phyloP scores from a whole-genome alignment of 2,113 vertebrate genomes.

The Hucho hucho region DNA sequence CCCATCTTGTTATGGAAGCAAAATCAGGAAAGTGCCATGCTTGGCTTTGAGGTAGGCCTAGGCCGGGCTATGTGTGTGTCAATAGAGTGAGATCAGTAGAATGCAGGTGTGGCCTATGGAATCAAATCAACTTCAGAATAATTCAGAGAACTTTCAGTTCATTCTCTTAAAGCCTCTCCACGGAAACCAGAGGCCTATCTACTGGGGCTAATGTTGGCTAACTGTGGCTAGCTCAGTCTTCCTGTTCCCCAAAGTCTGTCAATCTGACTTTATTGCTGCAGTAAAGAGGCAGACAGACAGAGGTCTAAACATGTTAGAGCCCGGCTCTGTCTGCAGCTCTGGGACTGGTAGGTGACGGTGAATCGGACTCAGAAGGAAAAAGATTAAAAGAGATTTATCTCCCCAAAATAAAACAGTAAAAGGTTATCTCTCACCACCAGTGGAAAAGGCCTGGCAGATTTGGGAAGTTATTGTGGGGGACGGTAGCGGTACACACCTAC shows the following conservation, averaged over 20 bases:
- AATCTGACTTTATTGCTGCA: slow-evolving; percentile 36
- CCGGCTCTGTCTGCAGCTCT: neutral
- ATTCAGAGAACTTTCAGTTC: neutral
- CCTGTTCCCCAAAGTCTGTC: too few species aligned
- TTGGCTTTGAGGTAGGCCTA: too few species aligned
- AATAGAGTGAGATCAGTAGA: too few species aligned
- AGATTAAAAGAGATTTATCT: neutral
- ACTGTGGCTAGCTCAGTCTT: neutral
- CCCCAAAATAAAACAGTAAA: slow-evolving; percentile 42
- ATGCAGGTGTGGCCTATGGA: neutral
- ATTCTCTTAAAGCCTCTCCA: neutral
- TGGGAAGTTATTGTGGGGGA: slow-evolving; percentile 32
- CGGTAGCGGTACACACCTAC: neutral
- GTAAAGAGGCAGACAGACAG: slow-evolving; percentile 37
- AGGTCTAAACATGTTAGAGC: slow-evolving; percentile 20
- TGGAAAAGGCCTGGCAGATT: slow-evolving; percentile 31
- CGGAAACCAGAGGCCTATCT: neutral
- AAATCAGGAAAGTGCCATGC: too few species aligned
- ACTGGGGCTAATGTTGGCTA: neutral
- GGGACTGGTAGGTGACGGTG: neutral
- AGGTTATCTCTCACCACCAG: slow-evolving; percentile 35
- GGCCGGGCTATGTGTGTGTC: too few species aligned
- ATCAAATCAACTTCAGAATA: neutral
- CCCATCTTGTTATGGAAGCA: too few species aligned
- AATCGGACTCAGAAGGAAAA: slow-evolving; percentile 7